These are phyloP conservation scores for Amitus sp. DNA, from an alignment of 2,888 invertebrate species.

Conservation along the genomic window DNA sequence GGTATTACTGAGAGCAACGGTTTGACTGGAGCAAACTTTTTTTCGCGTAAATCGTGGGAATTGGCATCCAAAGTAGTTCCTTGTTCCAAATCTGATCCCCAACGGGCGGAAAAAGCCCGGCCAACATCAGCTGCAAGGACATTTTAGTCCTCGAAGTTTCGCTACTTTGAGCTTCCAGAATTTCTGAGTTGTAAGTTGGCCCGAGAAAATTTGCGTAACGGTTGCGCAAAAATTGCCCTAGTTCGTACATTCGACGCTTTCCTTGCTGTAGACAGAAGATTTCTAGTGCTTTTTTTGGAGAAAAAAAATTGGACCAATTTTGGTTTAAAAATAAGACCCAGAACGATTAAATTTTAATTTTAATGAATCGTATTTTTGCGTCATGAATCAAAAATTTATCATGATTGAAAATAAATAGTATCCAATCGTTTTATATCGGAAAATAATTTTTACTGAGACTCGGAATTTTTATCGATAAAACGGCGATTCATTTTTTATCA, in stretches of 20 bases:
- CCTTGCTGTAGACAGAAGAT: constrained; percentile 63
- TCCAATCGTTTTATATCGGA: no score
- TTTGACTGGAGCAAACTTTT: background rate
- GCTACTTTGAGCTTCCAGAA: constrained; percentile 68
- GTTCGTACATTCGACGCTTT: constrained; percentile 66
- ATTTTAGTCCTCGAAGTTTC: constrained; percentile 77
- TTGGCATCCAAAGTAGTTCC: constrained; percentile 73
- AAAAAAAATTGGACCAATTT: no score
- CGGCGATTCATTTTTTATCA: no score
- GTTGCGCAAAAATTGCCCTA: constrained; percentile 66
- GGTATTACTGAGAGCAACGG: background rate
- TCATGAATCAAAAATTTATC: no score
- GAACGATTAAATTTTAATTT: no score
- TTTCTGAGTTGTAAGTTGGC: constrained; percentile 61
- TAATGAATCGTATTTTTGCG: no score
- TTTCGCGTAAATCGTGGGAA: constrained; percentile 48
- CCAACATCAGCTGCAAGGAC: constrained; percentile 74
- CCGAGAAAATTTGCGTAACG: constrained; percentile 66
- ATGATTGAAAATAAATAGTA: no score
- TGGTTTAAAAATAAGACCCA: no score
- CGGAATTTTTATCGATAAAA: no score
- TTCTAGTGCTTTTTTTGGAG: background rate
- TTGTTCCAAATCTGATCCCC: constrained; percentile 69
- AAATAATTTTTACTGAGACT: background rate
- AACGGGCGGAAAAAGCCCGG: constrained; percentile 74